A percentile compares a stretch with the other conserved stretches of the same genome.
These are phyloP conservation scores for Anhinga rufa DNA, from an alignment of 2,113 vertebrate species.

Conservation along the genomic window DNA sequence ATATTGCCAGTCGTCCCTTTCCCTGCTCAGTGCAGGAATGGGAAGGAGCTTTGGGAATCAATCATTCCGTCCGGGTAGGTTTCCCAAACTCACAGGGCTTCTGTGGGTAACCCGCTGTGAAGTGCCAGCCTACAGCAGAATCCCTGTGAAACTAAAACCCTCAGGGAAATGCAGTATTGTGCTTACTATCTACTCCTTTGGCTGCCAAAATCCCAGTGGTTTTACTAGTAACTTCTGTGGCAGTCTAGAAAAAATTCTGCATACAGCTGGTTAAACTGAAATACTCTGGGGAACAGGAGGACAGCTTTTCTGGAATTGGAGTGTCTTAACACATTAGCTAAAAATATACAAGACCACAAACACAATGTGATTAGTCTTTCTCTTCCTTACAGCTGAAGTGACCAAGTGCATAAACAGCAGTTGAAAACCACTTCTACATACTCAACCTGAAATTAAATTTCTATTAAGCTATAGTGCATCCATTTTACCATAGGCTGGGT, in stretches of 20 bases:
- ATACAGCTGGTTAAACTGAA: neutral
- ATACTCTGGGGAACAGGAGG: neutral
- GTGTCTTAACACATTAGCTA: constrained; percentile 3
- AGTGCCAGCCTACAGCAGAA: neutral
- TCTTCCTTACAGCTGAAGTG: neutral
- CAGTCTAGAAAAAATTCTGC: neutral
- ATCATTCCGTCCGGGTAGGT: neutral
- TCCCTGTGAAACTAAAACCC: neutral
- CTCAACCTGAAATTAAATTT: neutral
- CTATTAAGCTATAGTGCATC: neutral
- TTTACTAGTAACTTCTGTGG: neutral
- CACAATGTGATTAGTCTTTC: neutral
- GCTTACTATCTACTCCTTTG: neutral
- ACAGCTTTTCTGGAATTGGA: neutral
- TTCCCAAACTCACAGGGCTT: neutral
- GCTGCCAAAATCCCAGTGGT: neutral
- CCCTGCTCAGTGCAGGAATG: neutral
- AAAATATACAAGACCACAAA: neutral
- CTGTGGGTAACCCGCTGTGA: neutral
- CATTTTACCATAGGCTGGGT: neutral
- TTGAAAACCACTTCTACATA: neutral
- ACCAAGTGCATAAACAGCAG: neutral
- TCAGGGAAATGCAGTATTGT: neutral
- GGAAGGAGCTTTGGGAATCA: neutral
- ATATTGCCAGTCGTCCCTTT: neutral